Conservation (phyloP, 1,140 invertebrate species). For the Lethrus apterus region DNA sequence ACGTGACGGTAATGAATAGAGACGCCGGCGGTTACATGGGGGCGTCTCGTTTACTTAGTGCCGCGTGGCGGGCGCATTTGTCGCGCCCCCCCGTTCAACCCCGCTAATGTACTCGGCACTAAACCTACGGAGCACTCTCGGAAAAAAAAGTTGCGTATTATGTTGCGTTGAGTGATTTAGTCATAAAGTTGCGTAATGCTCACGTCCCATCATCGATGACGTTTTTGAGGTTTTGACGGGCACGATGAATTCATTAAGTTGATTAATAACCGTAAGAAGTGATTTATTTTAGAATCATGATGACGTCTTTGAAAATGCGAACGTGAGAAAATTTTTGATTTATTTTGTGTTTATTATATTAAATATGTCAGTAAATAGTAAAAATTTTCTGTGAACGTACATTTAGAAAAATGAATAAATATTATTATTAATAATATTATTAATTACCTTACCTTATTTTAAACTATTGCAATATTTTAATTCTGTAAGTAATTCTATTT, state of each 20-base stretch:
- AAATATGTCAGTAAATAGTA: too few species aligned
- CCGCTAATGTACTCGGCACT: constrained; percentile 25
- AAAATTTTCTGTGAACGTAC: too few species aligned
- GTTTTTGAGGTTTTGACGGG: too few species aligned
- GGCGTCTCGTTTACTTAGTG: constrained; percentile 25
- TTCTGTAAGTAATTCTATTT: too few species aligned
- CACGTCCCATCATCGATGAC: too few species aligned
- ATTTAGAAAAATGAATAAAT: too few species aligned
- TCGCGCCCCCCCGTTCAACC: constrained; percentile 24
- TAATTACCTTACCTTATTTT: too few species aligned
- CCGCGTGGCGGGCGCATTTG: constrained; percentile 30
- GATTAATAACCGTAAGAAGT: constrained; percentile 15
- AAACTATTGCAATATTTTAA: too few species aligned
- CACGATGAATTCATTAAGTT: too few species aligned
- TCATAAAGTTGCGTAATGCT: constrained; percentile 23
- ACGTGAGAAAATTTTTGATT: background rate
- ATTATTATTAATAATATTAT: too few species aligned
- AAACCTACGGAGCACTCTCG: constrained; percentile 12
- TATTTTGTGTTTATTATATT: constrained; percentile 6
- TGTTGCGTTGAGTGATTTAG: constrained; percentile 16
- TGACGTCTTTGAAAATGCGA: background rate
- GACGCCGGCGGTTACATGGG: constrained; percentile 20
- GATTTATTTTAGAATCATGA: background rate
- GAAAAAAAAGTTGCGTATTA: constrained; percentile 6
- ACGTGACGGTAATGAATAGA: constrained; percentile 33